A percentile compares a stretch with the other conserved stretches of the same genome.
Conservation (phyloP, 2,113 vertebrate species). For the Dryoscopus gambensis region DNA sequence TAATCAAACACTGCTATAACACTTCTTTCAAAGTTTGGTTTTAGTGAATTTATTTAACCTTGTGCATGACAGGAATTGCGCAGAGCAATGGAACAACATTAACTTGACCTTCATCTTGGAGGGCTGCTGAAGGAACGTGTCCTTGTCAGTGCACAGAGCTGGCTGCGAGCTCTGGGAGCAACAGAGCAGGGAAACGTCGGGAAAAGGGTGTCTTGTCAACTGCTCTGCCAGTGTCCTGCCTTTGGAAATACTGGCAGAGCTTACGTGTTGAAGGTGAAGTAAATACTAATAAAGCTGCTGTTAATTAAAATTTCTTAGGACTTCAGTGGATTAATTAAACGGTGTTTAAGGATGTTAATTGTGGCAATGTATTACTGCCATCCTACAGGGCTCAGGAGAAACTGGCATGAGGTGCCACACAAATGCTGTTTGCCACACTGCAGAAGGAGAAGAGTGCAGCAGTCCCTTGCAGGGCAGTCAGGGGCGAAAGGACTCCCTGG, state of each 20-base stretch:
- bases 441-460: background rate
- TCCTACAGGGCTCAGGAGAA: background rate
- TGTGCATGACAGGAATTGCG: background rate
- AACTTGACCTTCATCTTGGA: background rate
- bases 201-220: background rate
- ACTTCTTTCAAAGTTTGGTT: background rate
- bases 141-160: background rate
- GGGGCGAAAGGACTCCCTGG: too few relatives aligned
- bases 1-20: background rate
- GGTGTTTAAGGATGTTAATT: background rate
- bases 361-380: background rate
- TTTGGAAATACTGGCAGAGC: background rate
- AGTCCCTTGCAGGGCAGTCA: too few relatives aligned
- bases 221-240: background rate
- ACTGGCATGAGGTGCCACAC: background rate
- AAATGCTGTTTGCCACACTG: background rate
- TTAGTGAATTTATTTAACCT: conserved; percentile 32
- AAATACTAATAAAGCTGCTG: conserved; percentile 6
- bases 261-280: background rate
- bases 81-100: background rate
- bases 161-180: background rate
- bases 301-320: conserved; percentile 18
- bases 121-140: background rate
- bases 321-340: conserved; percentile 20
- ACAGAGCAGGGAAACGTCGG: background rate